Conservation (phyloP, 1,140 invertebrate species). For the Bilobella aurantiaca region DNA sequence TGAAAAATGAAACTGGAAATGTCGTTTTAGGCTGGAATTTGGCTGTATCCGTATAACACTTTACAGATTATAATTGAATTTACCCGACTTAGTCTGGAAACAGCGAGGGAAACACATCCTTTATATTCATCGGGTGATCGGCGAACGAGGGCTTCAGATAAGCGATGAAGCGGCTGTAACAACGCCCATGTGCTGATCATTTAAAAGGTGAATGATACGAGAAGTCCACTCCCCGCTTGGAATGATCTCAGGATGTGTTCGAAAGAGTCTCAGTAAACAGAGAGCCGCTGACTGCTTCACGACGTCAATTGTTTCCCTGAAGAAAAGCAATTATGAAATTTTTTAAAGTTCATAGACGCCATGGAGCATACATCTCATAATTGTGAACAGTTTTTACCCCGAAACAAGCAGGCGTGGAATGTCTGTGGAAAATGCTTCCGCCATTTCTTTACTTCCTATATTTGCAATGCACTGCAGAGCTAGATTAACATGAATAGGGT, state of each 20-base stretch:
- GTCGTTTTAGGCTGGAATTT: too few relatives aligned
- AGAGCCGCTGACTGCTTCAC: conserved; percentile 99
- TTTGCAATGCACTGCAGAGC: conserved; percentile 99
- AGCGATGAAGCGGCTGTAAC: conserved; percentile 96
- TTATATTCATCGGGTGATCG: conserved; percentile 99
- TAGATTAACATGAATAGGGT: conserved; percentile 96
- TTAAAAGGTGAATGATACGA: conserved; percentile 93
- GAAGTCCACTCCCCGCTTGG: conserved; percentile 98
- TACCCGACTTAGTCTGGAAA: conserved; percentile 87
- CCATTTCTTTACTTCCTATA: conserved; percentile 99
- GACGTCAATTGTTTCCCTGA: conserved; percentile 95
- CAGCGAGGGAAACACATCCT: conserved; percentile 93
- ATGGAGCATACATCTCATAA: neutral
- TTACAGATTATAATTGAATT: conserved; percentile 15
- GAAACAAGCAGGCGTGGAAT: conserved; percentile 97
- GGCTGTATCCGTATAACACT: too few relatives aligned
- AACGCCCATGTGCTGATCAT: conserved; percentile 98
- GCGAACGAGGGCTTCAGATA: conserved; percentile 95
- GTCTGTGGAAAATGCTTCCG: conserved; percentile 94
- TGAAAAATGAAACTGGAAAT: too few relatives aligned
- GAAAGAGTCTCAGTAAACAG: conserved; percentile 82
- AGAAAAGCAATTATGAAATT: neutral
- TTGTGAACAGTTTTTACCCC: conserved; percentile 51
- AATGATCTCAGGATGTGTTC: conserved; percentile 88
- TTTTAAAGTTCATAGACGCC: neutral